Percentiles rank a stretch among this genome's conserved stretches.
Evolutionary conservation across 2,888 invertebrate genomes (phyloP).

Genomic region (Beris chalybata): DNA sequence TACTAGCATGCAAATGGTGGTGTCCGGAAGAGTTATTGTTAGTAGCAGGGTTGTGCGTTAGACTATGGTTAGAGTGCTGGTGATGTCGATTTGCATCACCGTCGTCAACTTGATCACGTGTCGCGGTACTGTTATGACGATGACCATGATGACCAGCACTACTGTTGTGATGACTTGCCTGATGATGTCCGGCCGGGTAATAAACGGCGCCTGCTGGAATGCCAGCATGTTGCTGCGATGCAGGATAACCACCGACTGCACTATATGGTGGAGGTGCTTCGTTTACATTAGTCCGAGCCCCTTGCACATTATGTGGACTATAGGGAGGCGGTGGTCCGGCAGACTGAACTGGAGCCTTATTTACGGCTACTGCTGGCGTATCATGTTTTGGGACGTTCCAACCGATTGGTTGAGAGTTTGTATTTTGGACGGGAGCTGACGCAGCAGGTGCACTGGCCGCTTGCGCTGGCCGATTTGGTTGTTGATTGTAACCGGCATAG

Average conservation of each 20-base stretch:
- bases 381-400: slow-evolving; percentile 52
- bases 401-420: slow-evolving; percentile 45
- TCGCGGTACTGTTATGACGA: slow-evolving; percentile 17
- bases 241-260: slow-evolving; percentile 34
- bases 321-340: slow-evolving; percentile 55
- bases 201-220: slow-evolving; percentile 15
- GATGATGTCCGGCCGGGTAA: slow-evolving; percentile 20
- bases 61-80: slow-evolving; percentile 26
- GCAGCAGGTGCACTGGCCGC: slow-evolving; percentile 42
- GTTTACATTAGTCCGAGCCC: slow-evolving; percentile 50
- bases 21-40: slow-evolving; percentile 14
- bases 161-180: slow-evolving; percentile 22
- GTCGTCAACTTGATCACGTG: neutral
- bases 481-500: slow-evolving; percentile 52
- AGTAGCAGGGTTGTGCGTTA: slow-evolving; percentile 16
- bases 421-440: slow-evolving; percentile 21
- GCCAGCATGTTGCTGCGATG: slow-evolving; percentile 14
- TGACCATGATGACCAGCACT: slow-evolving; percentile 8
- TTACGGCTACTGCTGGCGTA: slow-evolving; percentile 30
- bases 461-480: slow-evolving; percentile 49
- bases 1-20: slow-evolving; percentile 27
- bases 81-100: slow-evolving; percentile 23
- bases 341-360: slow-evolving; percentile 38
- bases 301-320: slow-evolving; percentile 48
- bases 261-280: slow-evolving; percentile 51